Evolutionary conservation across 2,888 invertebrate species (phyloP).

Genomic region (Orthonychiurus folsomi): DNA sequence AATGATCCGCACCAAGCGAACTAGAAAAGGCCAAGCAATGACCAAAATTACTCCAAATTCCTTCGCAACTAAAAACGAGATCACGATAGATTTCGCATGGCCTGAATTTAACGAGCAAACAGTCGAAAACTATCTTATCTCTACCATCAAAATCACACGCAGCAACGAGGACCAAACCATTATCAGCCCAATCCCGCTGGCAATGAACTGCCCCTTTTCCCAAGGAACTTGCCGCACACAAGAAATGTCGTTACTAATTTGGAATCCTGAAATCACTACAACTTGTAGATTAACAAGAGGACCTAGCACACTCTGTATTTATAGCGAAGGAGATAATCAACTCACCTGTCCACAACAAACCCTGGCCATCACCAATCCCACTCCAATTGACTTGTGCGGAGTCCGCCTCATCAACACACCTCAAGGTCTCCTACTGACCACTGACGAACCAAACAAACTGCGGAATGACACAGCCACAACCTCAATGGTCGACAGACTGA

Average conservation of each 20-base stretch:
- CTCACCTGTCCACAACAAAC: neutral
- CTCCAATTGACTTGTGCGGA: neutral
- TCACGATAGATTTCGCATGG: slow-evolving; percentile 4
- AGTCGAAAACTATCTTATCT: neutral
- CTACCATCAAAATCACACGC: neutral
- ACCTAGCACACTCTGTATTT: neutral
- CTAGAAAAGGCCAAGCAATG: neutral
- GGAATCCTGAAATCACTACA: neutral
- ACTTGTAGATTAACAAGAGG: neutral
- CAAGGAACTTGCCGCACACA: neutral
- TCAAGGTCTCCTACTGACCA: neutral
- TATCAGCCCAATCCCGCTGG: neutral
- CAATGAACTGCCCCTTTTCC: neutral
- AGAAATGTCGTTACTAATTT: neutral
- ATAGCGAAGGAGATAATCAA: neutral
- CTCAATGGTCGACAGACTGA: neutral
- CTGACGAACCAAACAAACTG: neutral
- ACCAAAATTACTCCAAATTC: neutral
- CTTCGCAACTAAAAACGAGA: neutral
- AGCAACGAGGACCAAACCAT: neutral
- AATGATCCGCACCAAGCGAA: neutral
- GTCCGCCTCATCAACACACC: neutral
- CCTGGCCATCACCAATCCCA: neutral
- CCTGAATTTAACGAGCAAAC: neutral
- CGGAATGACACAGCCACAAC: neutral